These are phyloP conservation scores for Lingula anatina DNA, from an alignment of 2,888 invertebrate species.

Conservation along the genomic window DNA sequence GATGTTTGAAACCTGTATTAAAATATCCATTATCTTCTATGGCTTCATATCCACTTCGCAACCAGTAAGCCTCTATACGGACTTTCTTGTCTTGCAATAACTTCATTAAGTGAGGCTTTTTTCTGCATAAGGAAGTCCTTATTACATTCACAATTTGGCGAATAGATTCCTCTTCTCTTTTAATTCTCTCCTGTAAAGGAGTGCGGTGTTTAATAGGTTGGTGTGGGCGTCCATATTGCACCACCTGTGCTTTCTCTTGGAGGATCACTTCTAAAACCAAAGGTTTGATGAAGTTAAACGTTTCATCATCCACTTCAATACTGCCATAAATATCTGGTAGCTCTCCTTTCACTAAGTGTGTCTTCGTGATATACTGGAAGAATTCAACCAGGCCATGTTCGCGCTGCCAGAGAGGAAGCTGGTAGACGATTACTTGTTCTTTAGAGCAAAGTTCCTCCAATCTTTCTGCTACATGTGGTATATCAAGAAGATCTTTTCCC, in stretches of 20 bases:
- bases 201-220: too few species aligned
- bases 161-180: too few species aligned
- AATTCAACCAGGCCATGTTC: slow-evolving; percentile 57
- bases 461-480: slow-evolving; percentile 20
- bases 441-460: slow-evolving; percentile 43
- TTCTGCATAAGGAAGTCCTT: background rate
- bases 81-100: slow-evolving; percentile 78
- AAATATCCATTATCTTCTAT: too few species aligned
- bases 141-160: too few species aligned
- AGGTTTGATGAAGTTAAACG: slow-evolving; percentile 54
- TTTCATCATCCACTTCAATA: slow-evolving; percentile 36
- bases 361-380: slow-evolving; percentile 73
- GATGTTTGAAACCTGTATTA: too few species aligned
- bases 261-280: slow-evolving; percentile 62
- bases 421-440: slow-evolving; percentile 5
- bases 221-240: slow-evolving; percentile 1
- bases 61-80: slow-evolving; percentile 80
- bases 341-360: slow-evolving; percentile 63
- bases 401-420: slow-evolving; percentile 4
- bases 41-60: slow-evolving; percentile 28
- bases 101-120: background rate
- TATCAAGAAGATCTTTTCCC: slow-evolving; percentile 14
- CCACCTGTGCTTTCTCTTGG: slow-evolving; percentile 6
- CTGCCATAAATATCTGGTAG: slow-evolving; percentile 62
- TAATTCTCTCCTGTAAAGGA: too few species aligned